Conservation (phyloP, 2,797 vertebrate genomes). For the Sitta carolinensis region DNA sequence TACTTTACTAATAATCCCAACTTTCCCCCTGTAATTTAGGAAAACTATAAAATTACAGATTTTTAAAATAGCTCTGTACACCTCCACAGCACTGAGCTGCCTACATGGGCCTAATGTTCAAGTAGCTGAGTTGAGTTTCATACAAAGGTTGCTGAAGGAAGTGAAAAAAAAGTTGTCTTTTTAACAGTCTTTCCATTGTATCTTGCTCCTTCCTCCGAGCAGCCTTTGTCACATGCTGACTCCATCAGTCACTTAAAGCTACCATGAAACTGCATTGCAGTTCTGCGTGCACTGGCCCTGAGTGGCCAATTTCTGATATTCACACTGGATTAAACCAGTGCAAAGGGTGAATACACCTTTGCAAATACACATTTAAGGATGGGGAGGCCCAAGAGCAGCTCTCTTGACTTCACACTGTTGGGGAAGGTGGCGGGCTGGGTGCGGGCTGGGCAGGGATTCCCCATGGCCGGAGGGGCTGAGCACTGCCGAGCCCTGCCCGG, state of each 20-base stretch:
- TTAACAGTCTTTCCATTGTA: neutral
- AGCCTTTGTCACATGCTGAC: neutral
- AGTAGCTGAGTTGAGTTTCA: neutral
- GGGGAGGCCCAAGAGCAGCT: no score
- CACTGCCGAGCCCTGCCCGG: no score
- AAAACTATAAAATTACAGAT: constrained; percentile 18
- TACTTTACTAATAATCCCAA: neutral
- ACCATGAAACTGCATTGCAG: neutral
- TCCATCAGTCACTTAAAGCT: neutral
- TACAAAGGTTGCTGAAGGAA: constrained; percentile 3
- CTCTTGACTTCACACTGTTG: no score
- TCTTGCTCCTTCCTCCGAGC: neutral
- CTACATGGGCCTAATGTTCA: neutral
- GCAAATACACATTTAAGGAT: no score
- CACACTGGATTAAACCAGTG: no score
- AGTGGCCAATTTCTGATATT: no score
- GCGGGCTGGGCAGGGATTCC: no score
- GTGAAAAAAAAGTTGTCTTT: neutral
- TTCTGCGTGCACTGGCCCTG: no score
- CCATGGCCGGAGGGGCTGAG: no score
- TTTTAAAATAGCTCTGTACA: constrained; percentile 47
- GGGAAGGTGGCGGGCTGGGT: no score
- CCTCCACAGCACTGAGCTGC: neutral
- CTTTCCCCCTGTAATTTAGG: constrained; percentile 32
- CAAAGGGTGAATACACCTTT: no score